A percentile compares a stretch with the other conserved stretches of the same genome.
Conservation (phyloP, 92 coral and sea anemone species). For the Palythoa grandis region DNA sequence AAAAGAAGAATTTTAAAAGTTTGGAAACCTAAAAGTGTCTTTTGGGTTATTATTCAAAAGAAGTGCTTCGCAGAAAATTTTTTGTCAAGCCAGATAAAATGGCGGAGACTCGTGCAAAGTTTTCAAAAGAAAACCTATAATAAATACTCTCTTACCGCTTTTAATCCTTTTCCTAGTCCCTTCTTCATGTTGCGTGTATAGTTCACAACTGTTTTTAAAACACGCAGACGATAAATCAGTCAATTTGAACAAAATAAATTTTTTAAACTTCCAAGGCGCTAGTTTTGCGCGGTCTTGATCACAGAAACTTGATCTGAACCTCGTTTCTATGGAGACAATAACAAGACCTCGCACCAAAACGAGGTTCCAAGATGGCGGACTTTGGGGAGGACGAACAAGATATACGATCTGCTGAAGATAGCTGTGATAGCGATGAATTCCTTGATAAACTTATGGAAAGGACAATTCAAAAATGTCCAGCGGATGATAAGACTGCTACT, state of each 20-base stretch:
- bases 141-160: constrained; percentile 23
- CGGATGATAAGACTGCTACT: not conserved
- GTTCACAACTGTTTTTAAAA: not conserved
- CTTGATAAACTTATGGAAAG: not conserved
- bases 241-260: not conserved
- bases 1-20: no score
- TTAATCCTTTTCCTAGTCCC: constrained; percentile 28
- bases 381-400: not conserved
- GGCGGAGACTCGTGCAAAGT: not conserved
- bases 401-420: not conserved
- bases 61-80: no score
- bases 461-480: not conserved
- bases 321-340: constrained; percentile 27
- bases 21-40: no score
- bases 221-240: not conserved
- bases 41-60: no score
- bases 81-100: not conserved
- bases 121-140: no score
- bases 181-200: constrained; percentile 9
- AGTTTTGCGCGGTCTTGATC: no score
- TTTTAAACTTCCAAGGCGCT: no score
- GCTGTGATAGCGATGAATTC: constrained; percentile 2
- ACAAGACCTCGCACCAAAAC: not conserved
- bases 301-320: not conserved
- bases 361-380: constrained; percentile 36